These are phyloP conservation scores for Drosophila mauritiana DNA, from an alignment of 1,140 invertebrate species.

Conservation along the genomic window DNA sequence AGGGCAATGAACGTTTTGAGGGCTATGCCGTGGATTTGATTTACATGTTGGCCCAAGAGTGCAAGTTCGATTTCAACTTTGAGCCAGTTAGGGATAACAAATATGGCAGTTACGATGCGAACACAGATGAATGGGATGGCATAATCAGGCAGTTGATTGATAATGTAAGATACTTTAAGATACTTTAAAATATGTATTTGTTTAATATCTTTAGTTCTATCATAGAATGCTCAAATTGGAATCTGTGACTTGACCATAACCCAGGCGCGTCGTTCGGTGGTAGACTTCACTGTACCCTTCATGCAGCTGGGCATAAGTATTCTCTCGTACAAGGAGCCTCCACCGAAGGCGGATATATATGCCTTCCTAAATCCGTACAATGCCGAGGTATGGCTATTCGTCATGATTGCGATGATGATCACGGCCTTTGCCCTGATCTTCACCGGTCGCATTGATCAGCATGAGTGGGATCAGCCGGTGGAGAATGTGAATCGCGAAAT, in stretches of 20 bases:
- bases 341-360: constrained; percentile 94
- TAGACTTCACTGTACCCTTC: constrained; percentile 96
- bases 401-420: constrained; percentile 95
- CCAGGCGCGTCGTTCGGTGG: constrained; percentile 90
- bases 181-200: too few relatives aligned
- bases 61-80: constrained; percentile 91
- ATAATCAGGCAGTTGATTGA: constrained; percentile 93
- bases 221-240: constrained; percentile 93
- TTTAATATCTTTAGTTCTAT: not conserved
- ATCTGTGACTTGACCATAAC: constrained; percentile 96
- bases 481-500: constrained; percentile 88
- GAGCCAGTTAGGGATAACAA: constrained; percentile 88
- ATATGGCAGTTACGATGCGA: constrained; percentile 89
- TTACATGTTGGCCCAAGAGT: constrained; percentile 87
- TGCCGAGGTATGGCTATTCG: constrained; percentile 97
- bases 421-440: constrained; percentile 96
- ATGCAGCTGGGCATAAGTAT: constrained; percentile 95
- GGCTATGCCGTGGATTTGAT: constrained; percentile 92
- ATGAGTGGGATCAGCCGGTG: constrained; percentile 93
- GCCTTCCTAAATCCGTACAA: constrained; percentile 96
- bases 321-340: constrained; percentile 93
- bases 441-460: constrained; percentile 90
- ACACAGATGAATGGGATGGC: constrained; percentile 92
- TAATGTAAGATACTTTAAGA: constrained; percentile 76
- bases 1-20: constrained; percentile 87